Evolutionary conservation across 1,140 invertebrate genomes (phyloP).

Genomic region (Neomicropteryx cornuta): DNA sequence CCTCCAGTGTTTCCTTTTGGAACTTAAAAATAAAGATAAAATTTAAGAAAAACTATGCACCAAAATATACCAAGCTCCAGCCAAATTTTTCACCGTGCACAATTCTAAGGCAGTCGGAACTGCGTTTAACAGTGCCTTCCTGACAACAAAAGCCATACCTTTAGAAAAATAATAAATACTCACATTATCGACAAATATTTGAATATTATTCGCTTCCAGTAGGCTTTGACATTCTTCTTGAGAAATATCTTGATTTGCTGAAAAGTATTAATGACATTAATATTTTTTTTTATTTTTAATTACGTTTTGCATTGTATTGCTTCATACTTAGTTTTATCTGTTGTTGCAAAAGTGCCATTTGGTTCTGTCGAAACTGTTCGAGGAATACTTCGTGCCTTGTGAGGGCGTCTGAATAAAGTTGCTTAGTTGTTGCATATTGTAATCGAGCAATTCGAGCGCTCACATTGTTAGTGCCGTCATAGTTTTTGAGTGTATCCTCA

Average conservation of each 20-base stretch:
- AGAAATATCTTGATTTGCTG: constrained; percentile 42
- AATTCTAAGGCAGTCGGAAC: no score
- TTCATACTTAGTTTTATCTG: constrained; percentile 64
- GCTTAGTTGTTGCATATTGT: constrained; percentile 36
- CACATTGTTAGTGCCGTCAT: constrained; percentile 20
- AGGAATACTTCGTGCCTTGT: constrained; percentile 63
- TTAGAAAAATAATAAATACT: no score
- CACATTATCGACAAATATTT: constrained; percentile 50
- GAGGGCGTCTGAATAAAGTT: constrained; percentile 48
- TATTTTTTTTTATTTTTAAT: no score
- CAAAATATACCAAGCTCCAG: no score
- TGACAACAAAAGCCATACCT: no score
- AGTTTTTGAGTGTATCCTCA: constrained; percentile 18
- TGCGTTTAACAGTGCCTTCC: no score
- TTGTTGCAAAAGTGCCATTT: constrained; percentile 61
- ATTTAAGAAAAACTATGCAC: no score
- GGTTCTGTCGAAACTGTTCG: constrained; percentile 57
- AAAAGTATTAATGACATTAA: constrained; percentile 18
- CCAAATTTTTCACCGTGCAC: no score
- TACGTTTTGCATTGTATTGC: no score
- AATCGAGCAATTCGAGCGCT: constrained; percentile 33
- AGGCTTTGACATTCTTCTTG: constrained; percentile 42
- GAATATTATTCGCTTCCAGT: constrained; percentile 40
- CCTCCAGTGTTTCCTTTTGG: constrained; percentile 67
- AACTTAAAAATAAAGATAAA: constrained; percentile 52